Evolutionary conservation across 1,140 invertebrate species (phyloP).

Genomic region (Heterodera carotae): DNA sequence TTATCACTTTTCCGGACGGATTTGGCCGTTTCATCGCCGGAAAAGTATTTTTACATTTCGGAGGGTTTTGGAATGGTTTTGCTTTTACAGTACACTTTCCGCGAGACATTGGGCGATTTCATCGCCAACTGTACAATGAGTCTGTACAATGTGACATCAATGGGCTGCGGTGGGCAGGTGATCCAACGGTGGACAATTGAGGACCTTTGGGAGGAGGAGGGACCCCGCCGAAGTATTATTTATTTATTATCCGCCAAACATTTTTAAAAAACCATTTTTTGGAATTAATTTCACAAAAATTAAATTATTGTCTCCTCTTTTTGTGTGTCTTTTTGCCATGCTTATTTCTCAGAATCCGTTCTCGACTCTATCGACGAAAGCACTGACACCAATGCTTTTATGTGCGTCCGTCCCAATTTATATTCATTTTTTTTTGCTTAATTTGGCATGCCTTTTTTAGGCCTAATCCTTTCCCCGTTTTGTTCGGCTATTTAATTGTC

Average conservation of each 20-base stretch:
- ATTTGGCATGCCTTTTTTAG: slow-evolving; percentile 8
- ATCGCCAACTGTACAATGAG: slow-evolving; percentile 60
- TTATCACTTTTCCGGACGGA: slow-evolving; percentile 59
- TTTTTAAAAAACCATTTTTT: too few species aligned
- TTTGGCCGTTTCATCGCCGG: slow-evolving; percentile 59
- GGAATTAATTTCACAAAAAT: too few species aligned
- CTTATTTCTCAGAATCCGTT: not conserved
- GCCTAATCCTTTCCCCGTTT: slow-evolving; percentile 42
- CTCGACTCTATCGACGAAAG: slow-evolving; percentile 31
- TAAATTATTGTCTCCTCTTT: not conserved
- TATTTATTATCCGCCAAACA: too few species aligned
- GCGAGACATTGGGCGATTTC: slow-evolving; percentile 61
- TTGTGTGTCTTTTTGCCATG: not conserved
- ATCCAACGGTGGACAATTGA: slow-evolving; percentile 55
- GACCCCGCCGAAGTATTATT: not conserved
- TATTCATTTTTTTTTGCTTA: too few species aligned
- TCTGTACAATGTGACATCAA: slow-evolving; percentile 40
- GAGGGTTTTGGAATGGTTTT: not conserved
- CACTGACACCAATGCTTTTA: slow-evolving; percentile 27
- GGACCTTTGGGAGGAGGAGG: slow-evolving; percentile 25
- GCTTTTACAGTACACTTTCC: slow-evolving; percentile 55
- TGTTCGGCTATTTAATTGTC: slow-evolving; percentile 56
- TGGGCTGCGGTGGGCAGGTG: slow-evolving; percentile 47
- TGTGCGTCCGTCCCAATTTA: not conserved
- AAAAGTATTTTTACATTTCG: slow-evolving; percentile 35